Base-by-base conservation (phyloP, 2,888 invertebrate species). In the Tetheella fluctuosa region DNA sequence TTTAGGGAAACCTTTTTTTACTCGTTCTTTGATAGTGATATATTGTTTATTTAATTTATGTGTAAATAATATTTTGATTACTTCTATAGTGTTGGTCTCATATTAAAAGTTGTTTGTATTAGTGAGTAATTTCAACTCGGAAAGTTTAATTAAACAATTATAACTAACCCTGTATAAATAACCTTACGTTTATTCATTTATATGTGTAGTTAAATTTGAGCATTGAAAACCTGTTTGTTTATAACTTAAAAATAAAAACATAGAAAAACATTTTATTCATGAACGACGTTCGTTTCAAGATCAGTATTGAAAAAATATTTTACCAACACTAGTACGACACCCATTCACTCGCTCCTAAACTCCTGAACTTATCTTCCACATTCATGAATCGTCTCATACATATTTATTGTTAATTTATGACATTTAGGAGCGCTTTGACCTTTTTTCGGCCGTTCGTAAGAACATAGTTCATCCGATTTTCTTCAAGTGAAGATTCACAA, bases 311-410 rank as follows among this genome's bases (percentile, higher is more conserved):
- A 48, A 39, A 48, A 48, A 48, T 48, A 48, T 20, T 20, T 10
- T 3, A 48, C 17, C 48, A 20, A 48, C 34, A 48, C 48, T 48
- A 48, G 20, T n/a, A 20, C 7, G 48, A 48, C 48, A 48, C 48
- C 8, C 25, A 30, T 30, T 54, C 10, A 28, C 25, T 37, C n/a
- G 39, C 1, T 1, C 39, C 39, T 20, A 25, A 28, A 48, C 48
- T 57, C 17, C 52, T 23, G 17, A 37, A 34, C 20, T 12, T 56
- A 20, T 54, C 30, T 25, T 56, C 15, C 23, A 34, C 37, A 56
- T 23, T 37, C 55, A 56, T 56, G 55, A 56, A 34, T 17, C 30
- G 55, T 15, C 30, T 56, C 55, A 56, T 56, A 20, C n/a, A 56
- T 56, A 56, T 56, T 56, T 55, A 55, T 23, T 37, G 37, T 34